Base-by-base conservation (phyloP, 2,797 vertebrate species). In the Scarus forsteni region DNA sequence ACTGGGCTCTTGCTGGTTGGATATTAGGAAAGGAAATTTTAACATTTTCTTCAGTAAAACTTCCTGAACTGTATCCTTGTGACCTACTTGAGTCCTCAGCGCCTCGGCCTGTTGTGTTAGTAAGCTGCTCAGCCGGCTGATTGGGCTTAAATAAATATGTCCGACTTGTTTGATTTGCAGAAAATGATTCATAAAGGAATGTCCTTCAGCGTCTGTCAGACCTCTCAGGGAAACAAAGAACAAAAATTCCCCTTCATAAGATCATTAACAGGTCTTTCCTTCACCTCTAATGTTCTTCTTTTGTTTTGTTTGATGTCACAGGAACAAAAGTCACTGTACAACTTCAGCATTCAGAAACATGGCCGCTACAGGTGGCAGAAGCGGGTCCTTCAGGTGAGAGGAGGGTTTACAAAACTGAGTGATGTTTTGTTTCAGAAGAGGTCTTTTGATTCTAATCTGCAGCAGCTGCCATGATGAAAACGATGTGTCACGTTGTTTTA, bases 311-410 rank as follows among this genome's bases (percentile, higher is more conserved):
- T 76, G 13, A 12, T 51, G 10, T 80, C 86, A 0, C 84, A 94
- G 89, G 91, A 94, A 54, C 67, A 85, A 5, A 70, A 79, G 6
- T 70, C 79, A 0, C 93, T 92, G 36, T 93, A 94, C 85, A 95
- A 95, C 86, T 96, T 95, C 77, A 93, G 93, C 7, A 92, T 96
- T 57, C 92, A 94, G 77, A 95, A 95, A 84, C 89, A 92, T 42
- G 83, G 83, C 51, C 92, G 86, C 46, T 95, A 93, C 73, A 88
- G 94, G 45, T 95, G 94, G 94, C 94, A 96, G 91, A 95, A 98
- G 66, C 63, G 93, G 0, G 91, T 96, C 67, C 74, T 96, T 56
- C 93, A 96, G 95, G 93, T 95, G 85, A 88, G 75, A 55, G 27
- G 27, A 27, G 27, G 4, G 27, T 2, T 2, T 27, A 27, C 4